Base-by-base conservation (phyloP, 2,797 vertebrate genomes). In the Perdix hodgsoniae region DNA sequence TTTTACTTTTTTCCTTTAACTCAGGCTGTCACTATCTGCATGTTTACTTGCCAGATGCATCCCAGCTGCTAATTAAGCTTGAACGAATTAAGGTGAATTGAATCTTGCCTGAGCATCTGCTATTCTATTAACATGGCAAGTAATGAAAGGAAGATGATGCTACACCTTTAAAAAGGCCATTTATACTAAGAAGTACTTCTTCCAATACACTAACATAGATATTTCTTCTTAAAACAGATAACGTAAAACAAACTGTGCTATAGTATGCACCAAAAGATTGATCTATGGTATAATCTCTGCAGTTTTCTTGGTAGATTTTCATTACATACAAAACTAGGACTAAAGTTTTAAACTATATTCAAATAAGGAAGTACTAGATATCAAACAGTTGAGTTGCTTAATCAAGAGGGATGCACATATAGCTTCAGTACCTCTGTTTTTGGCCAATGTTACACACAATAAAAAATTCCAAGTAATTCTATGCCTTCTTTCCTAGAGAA, bases 71-170 rank as follows among this genome's bases (percentile, higher is more conserved):
- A 97, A 98, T 97, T 97, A 98, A 97, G 97, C 95, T 93, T 95
- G 95, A 97, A 97, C 94, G 95, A 97, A 97, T 97, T 97, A 97
- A 97, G 96, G 97, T 97, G 97, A 97, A 97, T 97, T 97, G 97
- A 97, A 97, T 97, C 96, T 95, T 96, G 94, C 95, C 83, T 96
- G 90, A 96, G 96, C 97, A 98, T 98, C 97, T 98, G 97, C 91
- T 97, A 67, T 91, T 96, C 92, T 96, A 91, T 91, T 95, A 96
- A 92, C 79, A 93, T 94, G 93, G 91, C 82, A 94, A 67, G 74
- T 94, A 96, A 89, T 88, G 92, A 95, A 70, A 83, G 69, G 81
- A 93, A 80, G 93, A 96, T 86, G 82, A 95, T 93, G 49, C 67
- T 96, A 92, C 72, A 75, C 90, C 90, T 96, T 94, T 94, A 83